phyloP scores from a whole-genome alignment of 2,113 vertebrate genomes.

The Zosterops japonicus region DNA sequence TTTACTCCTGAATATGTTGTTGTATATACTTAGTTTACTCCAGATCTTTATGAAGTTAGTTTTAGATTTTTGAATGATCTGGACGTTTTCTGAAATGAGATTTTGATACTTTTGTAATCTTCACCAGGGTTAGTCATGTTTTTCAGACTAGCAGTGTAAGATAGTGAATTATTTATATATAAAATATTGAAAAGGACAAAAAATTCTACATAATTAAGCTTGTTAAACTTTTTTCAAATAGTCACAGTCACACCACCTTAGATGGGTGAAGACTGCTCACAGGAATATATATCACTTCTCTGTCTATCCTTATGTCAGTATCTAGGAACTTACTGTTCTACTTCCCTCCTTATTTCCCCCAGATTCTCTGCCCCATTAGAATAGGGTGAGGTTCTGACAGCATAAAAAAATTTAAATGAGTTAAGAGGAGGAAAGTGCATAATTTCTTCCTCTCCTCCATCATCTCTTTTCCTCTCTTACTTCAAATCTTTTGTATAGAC shows the following conservation, averaged over 20 bases:
- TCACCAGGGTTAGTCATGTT: neutral
- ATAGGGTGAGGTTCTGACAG: neutral
- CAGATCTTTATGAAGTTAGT: neutral
- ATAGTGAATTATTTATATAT: neutral
- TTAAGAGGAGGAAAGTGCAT: neutral
- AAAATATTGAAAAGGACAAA: neutral
- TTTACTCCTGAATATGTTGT: neutral
- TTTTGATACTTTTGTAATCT: neutral
- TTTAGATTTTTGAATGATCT: neutral
- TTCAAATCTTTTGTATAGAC: neutral
- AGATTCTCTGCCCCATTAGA: neutral
- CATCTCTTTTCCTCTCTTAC: neutral
- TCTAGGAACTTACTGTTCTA: neutral
- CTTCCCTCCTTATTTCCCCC: neutral
- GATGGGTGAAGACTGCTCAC: neutral
- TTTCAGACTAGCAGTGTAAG: neutral
- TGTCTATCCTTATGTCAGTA: neutral
- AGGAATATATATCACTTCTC: neutral
- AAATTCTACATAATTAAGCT: neutral
- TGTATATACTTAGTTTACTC: neutral
- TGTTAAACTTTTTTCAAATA: neutral
- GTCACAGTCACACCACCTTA: neutral
- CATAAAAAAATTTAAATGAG: neutral
- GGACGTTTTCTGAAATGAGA: neutral
- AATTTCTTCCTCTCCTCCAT: constrained; percentile 25